Conservation (phyloP, 2,888 invertebrate species). For the Euproctis similis region DNA sequence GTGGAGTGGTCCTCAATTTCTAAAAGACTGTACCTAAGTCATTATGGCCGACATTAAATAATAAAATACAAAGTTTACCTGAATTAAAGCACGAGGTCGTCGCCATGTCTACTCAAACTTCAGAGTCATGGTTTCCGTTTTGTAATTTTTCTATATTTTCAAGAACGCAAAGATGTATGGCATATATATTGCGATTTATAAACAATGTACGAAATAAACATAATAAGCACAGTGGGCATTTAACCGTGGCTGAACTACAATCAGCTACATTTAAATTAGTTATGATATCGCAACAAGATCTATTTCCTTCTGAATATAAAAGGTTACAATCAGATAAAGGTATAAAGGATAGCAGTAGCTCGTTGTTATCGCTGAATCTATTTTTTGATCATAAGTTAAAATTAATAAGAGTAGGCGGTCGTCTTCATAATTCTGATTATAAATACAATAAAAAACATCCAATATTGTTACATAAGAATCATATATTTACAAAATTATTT, state of each 20-base stretch:
- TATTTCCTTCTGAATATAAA: neutral
- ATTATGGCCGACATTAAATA: neutral
- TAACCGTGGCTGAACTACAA: neutral
- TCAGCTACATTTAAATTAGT: neutral
- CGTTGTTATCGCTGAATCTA: neutral
- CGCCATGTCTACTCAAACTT: neutral
- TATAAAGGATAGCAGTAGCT: neutral
- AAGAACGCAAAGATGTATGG: neutral
- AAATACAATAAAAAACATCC: conserved; percentile 8
- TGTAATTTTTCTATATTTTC: neutral
- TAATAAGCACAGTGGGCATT: neutral
- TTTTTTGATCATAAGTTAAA: conserved; percentile 1
- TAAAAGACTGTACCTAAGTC: neutral
- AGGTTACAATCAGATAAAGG: neutral
- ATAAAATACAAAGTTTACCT: neutral
- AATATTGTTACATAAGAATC: conserved; percentile 3
- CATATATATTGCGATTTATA: neutral
- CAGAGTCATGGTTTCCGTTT: neutral
- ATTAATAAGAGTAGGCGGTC: conserved; percentile 6
- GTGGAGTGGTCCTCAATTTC: neutral
- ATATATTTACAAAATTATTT: conserved; percentile 12
- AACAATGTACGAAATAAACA: neutral
- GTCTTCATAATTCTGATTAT: conserved; percentile 8
- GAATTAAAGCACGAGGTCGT: neutral
- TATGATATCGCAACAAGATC: neutral